Base-by-base conservation (phyloP, 2,888 invertebrate species). In the Yponomeuta sedellus region DNA sequence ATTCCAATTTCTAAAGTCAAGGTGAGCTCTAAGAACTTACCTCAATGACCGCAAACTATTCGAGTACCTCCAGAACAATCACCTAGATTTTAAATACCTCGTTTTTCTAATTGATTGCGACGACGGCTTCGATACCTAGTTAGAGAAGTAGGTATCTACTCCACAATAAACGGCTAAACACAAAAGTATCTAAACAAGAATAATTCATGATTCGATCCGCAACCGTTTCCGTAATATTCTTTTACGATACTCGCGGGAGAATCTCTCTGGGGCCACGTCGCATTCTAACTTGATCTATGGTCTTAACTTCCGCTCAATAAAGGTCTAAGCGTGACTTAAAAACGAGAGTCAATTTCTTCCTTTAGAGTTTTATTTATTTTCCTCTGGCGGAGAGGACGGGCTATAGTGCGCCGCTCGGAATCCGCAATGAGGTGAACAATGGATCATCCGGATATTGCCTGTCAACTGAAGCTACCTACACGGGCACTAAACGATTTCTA, bases 371-470 rank as follows among this genome's bases (percentile, higher is more conserved):
- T 25, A 59, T 59, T 59, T 59, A 59, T 59, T 59, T 59, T 20
- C 20, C 25, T 20, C 25, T n/a, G 22, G 25, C 59, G 59, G 59
- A 20, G 59, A 59, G 59, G 59, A 22, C 12, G 22, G 20, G 59
- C 59, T 25, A 59, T 59, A 25, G 44, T 52, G 44, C 75, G 77
- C 72, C 75, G 83, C 73, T 76, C 77, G 75, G 88, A 88, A 88
- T 88, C 82, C 82, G 75, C 86, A 88, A 89, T 89, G 88, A 88
- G 86, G 77, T 79, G 86, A 83, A 88, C 88, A 88, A 88, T 87
- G 86, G 85, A 86, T 89, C 86, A 86, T 82, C 81, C 87, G 88
- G 88, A 88, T 88, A 88, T 88, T 88, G 87, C 85, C 83, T 87
- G 88, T 88, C 88, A 86, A 83, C 81, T 72, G 77, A 75, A 22